These are phyloP conservation scores for Carpatolechia fugitivella DNA, from an alignment of 2,888 invertebrate genomes.

Conservation along the genomic window DNA sequence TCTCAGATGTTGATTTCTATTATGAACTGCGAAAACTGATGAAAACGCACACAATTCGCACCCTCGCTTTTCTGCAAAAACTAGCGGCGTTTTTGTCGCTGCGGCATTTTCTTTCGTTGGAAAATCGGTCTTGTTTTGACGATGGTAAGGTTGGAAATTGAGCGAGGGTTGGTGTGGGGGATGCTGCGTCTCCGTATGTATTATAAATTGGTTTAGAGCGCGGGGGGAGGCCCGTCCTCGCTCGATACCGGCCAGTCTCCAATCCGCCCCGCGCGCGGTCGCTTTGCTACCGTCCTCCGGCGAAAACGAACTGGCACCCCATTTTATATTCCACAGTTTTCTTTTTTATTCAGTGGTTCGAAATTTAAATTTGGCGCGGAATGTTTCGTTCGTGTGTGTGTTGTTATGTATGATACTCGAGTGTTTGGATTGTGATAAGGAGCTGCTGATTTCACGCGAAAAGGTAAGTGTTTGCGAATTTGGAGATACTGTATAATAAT, in stretches of 20 bases:
- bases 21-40: conserved; percentile 48
- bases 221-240: conserved; percentile 62
- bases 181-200: conserved; percentile 79
- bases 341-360: conserved; percentile 17
- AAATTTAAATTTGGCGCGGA: conserved; percentile 1
- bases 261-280: conserved; percentile 44
- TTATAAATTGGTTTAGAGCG: conserved; percentile 79
- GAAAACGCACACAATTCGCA: conserved; percentile 70
- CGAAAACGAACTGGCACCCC: conserved; percentile 25
- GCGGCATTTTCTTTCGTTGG: conserved; percentile 48
- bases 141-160: conserved; percentile 39
- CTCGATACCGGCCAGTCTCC: conserved; percentile 74
- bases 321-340: conserved; percentile 28
- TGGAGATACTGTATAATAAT: background rate
- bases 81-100: conserved; percentile 71
- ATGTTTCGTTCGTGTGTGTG: conserved; percentile 11
- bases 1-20: conserved; percentile 53
- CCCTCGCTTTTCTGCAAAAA: conserved; percentile 70
- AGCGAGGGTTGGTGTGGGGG: conserved; percentile 44
- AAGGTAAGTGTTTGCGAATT: conserved; percentile 29
- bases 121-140: conserved; percentile 31
- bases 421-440: conserved; percentile 29
- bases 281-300: conserved; percentile 29
- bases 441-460: conserved; percentile 21
- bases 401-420: conserved; percentile 8